Percentiles rank a stretch among this genome's conserved stretches.
These are phyloP conservation scores for Leptinotarsa haldemani DNA, from an alignment of 2,888 invertebrate genomes.

Conservation along the genomic window DNA sequence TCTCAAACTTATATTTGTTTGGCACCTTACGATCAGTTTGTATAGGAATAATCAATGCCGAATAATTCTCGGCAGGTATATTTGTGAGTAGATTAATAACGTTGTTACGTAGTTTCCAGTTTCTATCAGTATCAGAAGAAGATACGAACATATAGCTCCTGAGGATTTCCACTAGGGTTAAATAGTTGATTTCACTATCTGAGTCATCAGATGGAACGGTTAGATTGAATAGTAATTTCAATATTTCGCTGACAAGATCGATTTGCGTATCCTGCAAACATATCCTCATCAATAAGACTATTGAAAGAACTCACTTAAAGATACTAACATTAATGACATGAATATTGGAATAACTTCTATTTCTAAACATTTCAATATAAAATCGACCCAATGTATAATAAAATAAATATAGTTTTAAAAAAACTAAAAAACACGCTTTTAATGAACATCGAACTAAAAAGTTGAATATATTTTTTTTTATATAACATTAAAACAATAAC, in stretches of 20 bases:
- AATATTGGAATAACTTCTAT: too few relatives aligned
- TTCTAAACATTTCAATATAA: too few relatives aligned
- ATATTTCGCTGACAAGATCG: slow-evolving; percentile 77
- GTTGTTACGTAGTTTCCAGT: slow-evolving; percentile 80
- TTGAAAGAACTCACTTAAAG: too few relatives aligned
- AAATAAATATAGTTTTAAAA: too few relatives aligned
- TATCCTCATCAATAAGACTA: not conserved
- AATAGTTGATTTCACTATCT: slow-evolving; percentile 75
- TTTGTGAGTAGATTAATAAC: slow-evolving; percentile 86
- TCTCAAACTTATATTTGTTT: slow-evolving; percentile 72
- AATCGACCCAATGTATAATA: too few relatives aligned
- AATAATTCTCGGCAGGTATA: slow-evolving; percentile 81
- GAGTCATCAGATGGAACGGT: slow-evolving; percentile 68
- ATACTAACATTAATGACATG: too few relatives aligned
- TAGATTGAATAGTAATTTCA: slow-evolving; percentile 84
- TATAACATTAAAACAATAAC: too few relatives aligned
- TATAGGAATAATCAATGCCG: slow-evolving; percentile 73
- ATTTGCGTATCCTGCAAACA: slow-evolving; percentile 70
- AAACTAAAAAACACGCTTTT: too few relatives aligned
- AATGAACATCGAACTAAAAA: too few relatives aligned
- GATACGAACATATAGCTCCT: slow-evolving; percentile 76
- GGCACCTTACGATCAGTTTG: slow-evolving; percentile 61
- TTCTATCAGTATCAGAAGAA: slow-evolving; percentile 70
- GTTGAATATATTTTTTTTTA: too few relatives aligned
- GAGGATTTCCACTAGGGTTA: slow-evolving; percentile 78